These are phyloP conservation scores for Lucinisca nassula DNA, from an alignment of 2,888 invertebrate species.

Conservation along the genomic window DNA sequence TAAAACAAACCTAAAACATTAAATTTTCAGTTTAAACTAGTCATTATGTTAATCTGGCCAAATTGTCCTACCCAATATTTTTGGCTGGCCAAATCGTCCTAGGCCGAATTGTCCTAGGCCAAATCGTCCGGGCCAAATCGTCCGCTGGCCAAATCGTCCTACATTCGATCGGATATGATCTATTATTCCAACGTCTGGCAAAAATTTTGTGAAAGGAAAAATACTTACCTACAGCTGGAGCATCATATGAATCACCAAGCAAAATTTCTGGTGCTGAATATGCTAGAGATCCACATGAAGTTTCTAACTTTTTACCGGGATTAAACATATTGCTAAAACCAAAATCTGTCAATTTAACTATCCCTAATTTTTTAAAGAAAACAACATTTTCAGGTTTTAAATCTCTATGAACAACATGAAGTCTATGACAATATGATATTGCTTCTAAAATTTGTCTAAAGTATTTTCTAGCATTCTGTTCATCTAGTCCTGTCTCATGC, in stretches of 20 bases:
- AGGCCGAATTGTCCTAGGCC: too few relatives aligned
- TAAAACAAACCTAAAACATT: too few relatives aligned
- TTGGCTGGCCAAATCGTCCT: too few relatives aligned
- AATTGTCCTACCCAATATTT: too few relatives aligned
- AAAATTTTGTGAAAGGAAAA: too few relatives aligned
- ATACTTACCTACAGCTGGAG: conserved; percentile 96
- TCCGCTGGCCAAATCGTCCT: too few relatives aligned
- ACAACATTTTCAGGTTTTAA: conserved; percentile 99
- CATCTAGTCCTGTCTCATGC: conserved; percentile 94
- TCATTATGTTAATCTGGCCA: too few relatives aligned
- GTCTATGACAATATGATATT: conserved; percentile 98
- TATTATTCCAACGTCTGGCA: too few relatives aligned
- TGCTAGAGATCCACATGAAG: conserved; percentile 99
- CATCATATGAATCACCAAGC: conserved; percentile 99
- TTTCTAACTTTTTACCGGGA: conserved; percentile 98
- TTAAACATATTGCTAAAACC: conserved; percentile 95
- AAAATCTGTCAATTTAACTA: conserved; percentile 99
- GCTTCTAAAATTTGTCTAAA: conserved; percentile 99
- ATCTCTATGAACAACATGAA: conserved; percentile 96
- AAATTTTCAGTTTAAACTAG: too few relatives aligned
- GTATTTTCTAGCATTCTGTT: conserved; percentile 92
- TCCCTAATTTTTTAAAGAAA: conserved; percentile 98
- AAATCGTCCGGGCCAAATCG: too few relatives aligned
- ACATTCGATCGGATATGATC: too few relatives aligned
- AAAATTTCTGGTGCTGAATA: conserved; percentile 99